Conservation (phyloP, 1,140 invertebrate species). For the Caerostris extrusa region DNA sequence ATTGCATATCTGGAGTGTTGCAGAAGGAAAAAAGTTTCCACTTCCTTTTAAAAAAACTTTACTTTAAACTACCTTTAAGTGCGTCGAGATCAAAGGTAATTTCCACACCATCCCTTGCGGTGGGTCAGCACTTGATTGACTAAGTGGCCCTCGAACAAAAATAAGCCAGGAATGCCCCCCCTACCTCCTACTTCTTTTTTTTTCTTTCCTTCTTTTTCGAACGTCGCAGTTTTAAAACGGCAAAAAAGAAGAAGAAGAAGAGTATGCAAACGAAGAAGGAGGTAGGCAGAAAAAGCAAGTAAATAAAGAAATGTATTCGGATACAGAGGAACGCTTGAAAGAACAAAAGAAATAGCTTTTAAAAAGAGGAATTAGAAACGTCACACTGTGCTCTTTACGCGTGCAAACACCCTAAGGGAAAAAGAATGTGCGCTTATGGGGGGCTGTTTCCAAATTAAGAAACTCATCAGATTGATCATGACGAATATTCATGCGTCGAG, state of each 20-base stretch:
- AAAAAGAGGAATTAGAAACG: slow-evolving; percentile 75
- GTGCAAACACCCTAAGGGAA: slow-evolving; percentile 53
- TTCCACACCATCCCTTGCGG: slow-evolving; percentile 64
- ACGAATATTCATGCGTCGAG: too few relatives aligned
- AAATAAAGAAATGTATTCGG: slow-evolving; percentile 71
- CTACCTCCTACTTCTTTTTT: background rate
- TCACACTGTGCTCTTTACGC: slow-evolving; percentile 72
- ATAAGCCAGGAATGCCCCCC: slow-evolving; percentile 33
- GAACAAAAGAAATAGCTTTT: slow-evolving; percentile 75
- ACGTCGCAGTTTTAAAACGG: background rate
- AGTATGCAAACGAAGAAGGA: slow-evolving; percentile 36
- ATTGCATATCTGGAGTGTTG: slow-evolving; percentile 18
- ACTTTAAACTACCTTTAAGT: slow-evolving; percentile 40
- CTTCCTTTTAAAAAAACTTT: background rate
- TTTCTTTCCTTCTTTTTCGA: slow-evolving; percentile 22
- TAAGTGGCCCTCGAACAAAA: slow-evolving; percentile 71
- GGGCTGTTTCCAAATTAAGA: background rate
- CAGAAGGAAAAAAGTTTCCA: background rate
- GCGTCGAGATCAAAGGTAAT: slow-evolving; percentile 68
- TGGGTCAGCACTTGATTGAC: slow-evolving; percentile 69
- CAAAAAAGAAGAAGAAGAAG: slow-evolving; percentile 4
- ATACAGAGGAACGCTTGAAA: slow-evolving; percentile 59
- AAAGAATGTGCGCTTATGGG: slow-evolving; percentile 5
- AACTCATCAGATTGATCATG: too few relatives aligned
- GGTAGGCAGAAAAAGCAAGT: slow-evolving; percentile 51